These are phyloP conservation scores for Drosophila eugracilis DNA, from an alignment of 1,140 invertebrate genomes.

Conservation along the genomic window DNA sequence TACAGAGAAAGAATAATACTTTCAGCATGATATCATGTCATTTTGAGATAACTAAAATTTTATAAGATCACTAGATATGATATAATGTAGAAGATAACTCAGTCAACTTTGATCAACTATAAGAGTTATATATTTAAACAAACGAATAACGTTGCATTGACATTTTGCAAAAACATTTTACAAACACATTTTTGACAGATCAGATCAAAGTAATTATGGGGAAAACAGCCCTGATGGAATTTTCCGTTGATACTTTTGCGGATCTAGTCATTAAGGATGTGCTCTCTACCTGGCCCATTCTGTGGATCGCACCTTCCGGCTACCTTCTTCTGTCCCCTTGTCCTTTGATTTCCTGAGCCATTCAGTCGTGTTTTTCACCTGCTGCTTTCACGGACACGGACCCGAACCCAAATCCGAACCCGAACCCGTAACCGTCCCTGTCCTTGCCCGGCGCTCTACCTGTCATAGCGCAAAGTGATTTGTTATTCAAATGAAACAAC, in stretches of 20 bases:
- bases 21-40: slow-evolving; percentile 10
- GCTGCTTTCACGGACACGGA: slow-evolving; percentile 14
- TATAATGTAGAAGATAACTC: too few species aligned
- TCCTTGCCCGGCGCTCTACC: slow-evolving; percentile 56
- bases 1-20: neutral
- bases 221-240: slow-evolving; percentile 24
- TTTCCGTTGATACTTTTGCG: slow-evolving; percentile 13
- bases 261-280: neutral
- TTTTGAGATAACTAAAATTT: neutral
- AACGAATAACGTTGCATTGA: too few species aligned
- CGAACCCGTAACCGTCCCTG: slow-evolving; percentile 32
- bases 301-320: slow-evolving; percentile 19
- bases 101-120: too few species aligned
- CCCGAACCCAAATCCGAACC: slow-evolving; percentile 14
- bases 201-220: too few species aligned
- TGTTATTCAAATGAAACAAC: slow-evolving; percentile 79
- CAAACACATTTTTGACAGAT: too few species aligned
- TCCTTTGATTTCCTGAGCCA: slow-evolving; percentile 7
- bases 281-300: slow-evolving; percentile 10
- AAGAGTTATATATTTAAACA: too few species aligned
- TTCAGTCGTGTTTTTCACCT: slow-evolving; percentile 39
- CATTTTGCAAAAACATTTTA: slow-evolving; percentile 34
- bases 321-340: slow-evolving; percentile 1
- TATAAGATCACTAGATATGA: too few species aligned
- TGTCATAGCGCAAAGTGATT: slow-evolving; percentile 64